Percentiles rank a stretch among this genome's conserved stretches.
Evolutionary conservation across 2,113 vertebrate genomes (phyloP).

Genomic region (Procapra przewalskii): DNA sequence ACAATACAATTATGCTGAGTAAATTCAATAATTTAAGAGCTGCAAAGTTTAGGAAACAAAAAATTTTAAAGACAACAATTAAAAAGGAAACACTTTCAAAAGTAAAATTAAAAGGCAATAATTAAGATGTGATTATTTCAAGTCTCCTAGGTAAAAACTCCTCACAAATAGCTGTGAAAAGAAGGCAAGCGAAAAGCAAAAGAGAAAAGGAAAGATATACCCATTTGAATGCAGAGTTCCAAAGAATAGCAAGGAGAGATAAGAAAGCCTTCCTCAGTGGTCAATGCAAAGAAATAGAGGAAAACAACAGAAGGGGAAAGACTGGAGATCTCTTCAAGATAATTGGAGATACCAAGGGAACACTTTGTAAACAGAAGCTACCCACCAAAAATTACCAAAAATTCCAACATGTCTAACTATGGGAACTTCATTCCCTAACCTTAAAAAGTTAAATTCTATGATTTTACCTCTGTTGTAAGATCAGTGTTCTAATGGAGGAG

Average conservation of each 20-base stretch:
- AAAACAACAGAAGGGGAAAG: too few species aligned
- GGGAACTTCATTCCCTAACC: constrained; percentile 29
- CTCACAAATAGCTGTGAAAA: background rate
- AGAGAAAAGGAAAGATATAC: too few species aligned
- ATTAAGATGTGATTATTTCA: background rate
- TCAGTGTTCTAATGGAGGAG: constrained; percentile 88
- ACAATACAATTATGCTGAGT: background rate
- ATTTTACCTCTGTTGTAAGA: constrained; percentile 86
- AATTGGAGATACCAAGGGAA: background rate
- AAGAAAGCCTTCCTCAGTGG: background rate
- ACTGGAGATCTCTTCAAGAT: background rate
- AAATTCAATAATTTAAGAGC: background rate
- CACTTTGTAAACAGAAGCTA: constrained; percentile 9
- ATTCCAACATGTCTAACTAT: background rate
- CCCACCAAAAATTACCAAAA: constrained; percentile 4
- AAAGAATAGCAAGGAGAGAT: too few species aligned
- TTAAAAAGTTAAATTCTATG: constrained; percentile 37
- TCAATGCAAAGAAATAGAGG: too few species aligned
- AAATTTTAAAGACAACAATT: constrained; percentile 13
- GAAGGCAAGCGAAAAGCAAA: too few species aligned
- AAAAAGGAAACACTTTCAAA: constrained; percentile 49
- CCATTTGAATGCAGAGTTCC: too few species aligned
- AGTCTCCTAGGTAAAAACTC: constrained; percentile 5
- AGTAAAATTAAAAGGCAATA: constrained; percentile 34
- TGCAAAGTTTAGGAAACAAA: background rate